Evolutionary conservation across 2,888 invertebrate genomes (phyloP).

Genomic region (Polymixis lichenea): DNA sequence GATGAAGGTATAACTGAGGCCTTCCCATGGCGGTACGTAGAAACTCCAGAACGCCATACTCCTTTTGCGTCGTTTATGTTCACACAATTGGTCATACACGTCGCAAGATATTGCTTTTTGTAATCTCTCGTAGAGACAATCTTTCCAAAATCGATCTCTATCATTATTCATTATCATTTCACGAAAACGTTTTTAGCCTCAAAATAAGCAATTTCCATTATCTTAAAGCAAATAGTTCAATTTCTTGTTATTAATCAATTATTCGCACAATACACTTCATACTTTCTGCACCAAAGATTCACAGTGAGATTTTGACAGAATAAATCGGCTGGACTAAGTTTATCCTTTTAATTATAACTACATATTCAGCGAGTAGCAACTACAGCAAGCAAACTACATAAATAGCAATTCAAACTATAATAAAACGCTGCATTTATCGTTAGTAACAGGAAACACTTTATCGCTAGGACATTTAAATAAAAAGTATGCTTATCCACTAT

Average conservation of each 20-base stretch:
- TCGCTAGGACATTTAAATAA: conserved; percentile 59
- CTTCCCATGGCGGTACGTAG: too few species aligned
- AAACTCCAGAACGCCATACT: too few species aligned
- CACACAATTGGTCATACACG: too few species aligned
- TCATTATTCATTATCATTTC: not conserved
- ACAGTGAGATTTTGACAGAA: too few species aligned
- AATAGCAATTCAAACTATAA: conserved; percentile 43
- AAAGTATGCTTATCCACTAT: conserved; percentile 56
- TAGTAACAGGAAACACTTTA: conserved; percentile 67
- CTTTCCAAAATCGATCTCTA: not conserved
- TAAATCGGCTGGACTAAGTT: not conserved
- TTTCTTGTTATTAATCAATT: not conserved
- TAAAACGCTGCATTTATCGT: conserved; percentile 58
- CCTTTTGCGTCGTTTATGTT: too few species aligned
- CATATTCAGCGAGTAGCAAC: conserved; percentile 13
- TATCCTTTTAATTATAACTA: conserved; percentile 2
- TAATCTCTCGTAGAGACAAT: not conserved
- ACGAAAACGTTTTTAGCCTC: not conserved
- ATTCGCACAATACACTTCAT: too few species aligned
- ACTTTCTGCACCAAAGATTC: too few species aligned
- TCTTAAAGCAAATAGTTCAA: not conserved
- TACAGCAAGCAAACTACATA: not conserved
- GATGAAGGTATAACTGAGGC: too few species aligned
- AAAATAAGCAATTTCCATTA: not conserved
- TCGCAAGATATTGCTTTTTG: not conserved